Conservation (phyloP, 2,113 vertebrate genomes). For the Sigmodon hispidus region DNA sequence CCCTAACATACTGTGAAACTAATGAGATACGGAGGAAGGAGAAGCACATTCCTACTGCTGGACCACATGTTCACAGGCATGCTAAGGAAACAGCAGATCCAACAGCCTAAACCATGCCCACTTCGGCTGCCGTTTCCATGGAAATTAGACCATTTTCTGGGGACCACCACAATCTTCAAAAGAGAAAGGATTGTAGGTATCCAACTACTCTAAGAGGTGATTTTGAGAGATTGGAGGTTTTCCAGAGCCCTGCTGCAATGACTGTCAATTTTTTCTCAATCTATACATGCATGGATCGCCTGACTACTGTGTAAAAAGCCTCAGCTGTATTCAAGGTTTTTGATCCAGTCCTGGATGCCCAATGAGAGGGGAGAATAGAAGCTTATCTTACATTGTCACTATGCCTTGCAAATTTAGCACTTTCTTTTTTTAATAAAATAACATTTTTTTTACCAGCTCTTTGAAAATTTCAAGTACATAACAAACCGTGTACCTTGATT, state of each 20-base stretch:
- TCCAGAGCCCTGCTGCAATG: fast-evolving
- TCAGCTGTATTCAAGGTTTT: background rate
- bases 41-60: fast-evolving
- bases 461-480: background rate
- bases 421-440: background rate
- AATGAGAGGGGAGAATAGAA: background rate
- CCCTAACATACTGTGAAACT: no score
- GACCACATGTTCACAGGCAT: background rate
- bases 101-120: background rate
- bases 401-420: background rate
- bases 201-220: background rate
- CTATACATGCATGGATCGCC: background rate
- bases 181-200: background rate
- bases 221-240: background rate
- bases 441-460: background rate
- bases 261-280: background rate
- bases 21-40: fast-evolving
- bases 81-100: background rate
- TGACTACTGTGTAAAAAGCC: background rate
- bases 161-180: background rate
- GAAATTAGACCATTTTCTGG: background rate
- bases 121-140: background rate
- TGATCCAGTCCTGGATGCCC: background rate
- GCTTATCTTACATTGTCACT: background rate
- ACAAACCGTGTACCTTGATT: background rate